Base-by-base conservation (phyloP, 30 jellyfish, hydroid and myxozoan species). In the Aurelia aurita region DNA sequence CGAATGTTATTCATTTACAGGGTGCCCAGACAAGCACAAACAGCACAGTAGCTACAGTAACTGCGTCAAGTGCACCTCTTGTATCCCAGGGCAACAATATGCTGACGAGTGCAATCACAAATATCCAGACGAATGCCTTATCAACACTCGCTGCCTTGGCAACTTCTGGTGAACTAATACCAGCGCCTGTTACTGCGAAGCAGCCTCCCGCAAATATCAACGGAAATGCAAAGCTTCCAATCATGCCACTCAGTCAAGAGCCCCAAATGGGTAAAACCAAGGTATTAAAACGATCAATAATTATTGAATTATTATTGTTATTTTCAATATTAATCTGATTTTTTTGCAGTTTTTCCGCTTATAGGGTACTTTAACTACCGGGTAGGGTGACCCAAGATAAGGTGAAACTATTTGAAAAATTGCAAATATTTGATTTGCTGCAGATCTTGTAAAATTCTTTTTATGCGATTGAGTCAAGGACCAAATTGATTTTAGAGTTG, bases 101-200 rank as follows among this genome's bases (percentile, higher is more conserved):
- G 34, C 45, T 81, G 63, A 49, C 87, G 9, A 82, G 78, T 22
- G 74, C 97, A 46, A 39, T 74, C 57, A 31, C 96, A 18, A 97
- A 94, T 69, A 53, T 94, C 16, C 92, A 95, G 77, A 79, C 72
- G 14, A 86, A 89, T 58, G 98, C 99, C 12, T 89, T 94, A 63
- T 94, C 99, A 12, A 94, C 99, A 18, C 89, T 94, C 10, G 99
- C 99, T 11, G 99, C 99, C 0, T 83, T 94, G n/a, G 99, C 99
- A n/a, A 72, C 97, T 11, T 94, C 99, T 5, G 81, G 95, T 12
- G 92, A 84, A 8, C 60, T 80, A 9, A 71, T 39, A 23, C 18
- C 80, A 9, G 43, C 93, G 10, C 84, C 77, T 18, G 58, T 45
- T n/a, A 25, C 78, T 51, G 25, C 70, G 20, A 69, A 82, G 43